phyloP scores from a whole-genome alignment of 1,140 invertebrate genomes.

The Hermatobates lingyangjiaoensis region DNA sequence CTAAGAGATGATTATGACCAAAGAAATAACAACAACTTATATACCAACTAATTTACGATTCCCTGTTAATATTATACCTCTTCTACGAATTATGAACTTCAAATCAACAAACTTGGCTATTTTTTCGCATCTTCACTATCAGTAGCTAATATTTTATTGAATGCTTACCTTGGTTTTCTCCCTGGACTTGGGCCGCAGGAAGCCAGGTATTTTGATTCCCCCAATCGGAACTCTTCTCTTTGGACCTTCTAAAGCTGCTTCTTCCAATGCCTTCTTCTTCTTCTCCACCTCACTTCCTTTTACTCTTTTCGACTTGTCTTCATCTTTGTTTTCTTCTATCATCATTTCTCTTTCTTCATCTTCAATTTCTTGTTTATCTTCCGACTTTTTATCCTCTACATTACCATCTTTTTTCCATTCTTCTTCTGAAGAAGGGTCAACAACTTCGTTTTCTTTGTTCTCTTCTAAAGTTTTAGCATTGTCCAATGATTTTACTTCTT shows the following conservation, averaged over 20 bases:
- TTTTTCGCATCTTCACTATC: too few species aligned
- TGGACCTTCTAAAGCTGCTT: constrained; percentile 44
- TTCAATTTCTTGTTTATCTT: constrained; percentile 49
- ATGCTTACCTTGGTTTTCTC: background rate
- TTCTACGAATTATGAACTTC: too few species aligned
- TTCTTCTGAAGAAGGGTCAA: background rate
- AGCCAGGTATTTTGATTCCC: constrained; percentile 61
- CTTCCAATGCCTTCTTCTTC: constrained; percentile 32
- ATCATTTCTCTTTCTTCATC: constrained; percentile 49
- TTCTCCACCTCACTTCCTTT: constrained; percentile 28
- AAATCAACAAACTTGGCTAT: too few species aligned
- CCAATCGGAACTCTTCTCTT: constrained; percentile 59
- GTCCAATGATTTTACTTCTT: background rate
- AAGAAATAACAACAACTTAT: too few species aligned
- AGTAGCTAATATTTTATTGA: too few species aligned
- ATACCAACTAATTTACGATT: too few species aligned
- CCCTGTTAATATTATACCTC: too few species aligned
- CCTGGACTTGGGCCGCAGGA: constrained; percentile 26
- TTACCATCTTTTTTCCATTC: background rate
- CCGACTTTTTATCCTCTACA: constrained; percentile 29
- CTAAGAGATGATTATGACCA: too few species aligned
- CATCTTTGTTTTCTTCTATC: constrained; percentile 34
- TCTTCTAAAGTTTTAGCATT: background rate
- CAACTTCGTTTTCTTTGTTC: background rate
- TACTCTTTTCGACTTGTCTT: constrained; percentile 24